Percentiles rank a stretch among this genome's conserved stretches.
Evolutionary conservation across 2,888 invertebrate genomes (phyloP).

Genomic region (Conomelus anceps): DNA sequence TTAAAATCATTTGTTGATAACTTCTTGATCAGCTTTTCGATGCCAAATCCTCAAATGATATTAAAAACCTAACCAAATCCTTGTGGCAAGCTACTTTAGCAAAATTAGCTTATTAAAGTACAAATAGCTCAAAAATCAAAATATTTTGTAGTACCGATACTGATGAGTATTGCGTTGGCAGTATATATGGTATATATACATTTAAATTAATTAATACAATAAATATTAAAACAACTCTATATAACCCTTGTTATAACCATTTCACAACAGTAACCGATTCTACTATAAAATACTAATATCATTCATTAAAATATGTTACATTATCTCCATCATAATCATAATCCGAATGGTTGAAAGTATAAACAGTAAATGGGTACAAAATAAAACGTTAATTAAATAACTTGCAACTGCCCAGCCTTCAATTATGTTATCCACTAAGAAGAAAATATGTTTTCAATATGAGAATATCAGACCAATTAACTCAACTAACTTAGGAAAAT

Average conservation of each 20-base stretch:
- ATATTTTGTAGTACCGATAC: neutral
- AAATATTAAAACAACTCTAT: neutral
- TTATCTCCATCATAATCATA: neutral
- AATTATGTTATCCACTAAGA: neutral
- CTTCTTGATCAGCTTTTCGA: no score
- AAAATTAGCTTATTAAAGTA: no score
- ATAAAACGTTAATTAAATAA: conserved; percentile 9
- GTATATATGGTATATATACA: neutral
- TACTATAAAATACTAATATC: neutral
- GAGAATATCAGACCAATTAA: neutral
- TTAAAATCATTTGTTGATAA: no score
- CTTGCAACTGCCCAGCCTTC: conserved; percentile 30
- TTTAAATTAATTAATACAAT: neutral
- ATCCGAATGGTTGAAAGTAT: neutral
- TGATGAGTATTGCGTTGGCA: neutral
- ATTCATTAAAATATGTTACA: neutral
- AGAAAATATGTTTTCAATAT: conserved; percentile 15
- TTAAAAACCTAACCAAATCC: no score
- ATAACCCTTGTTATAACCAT: neutral
- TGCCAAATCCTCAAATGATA: no score
- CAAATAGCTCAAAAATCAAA: no score
- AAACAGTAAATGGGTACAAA: neutral
- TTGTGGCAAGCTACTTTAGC: no score
- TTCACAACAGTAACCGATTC: neutral
- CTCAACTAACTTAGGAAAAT: no score